Evolutionary conservation across 2,113 vertebrate genomes (phyloP).

Genomic region (Perca schrenkii): DNA sequence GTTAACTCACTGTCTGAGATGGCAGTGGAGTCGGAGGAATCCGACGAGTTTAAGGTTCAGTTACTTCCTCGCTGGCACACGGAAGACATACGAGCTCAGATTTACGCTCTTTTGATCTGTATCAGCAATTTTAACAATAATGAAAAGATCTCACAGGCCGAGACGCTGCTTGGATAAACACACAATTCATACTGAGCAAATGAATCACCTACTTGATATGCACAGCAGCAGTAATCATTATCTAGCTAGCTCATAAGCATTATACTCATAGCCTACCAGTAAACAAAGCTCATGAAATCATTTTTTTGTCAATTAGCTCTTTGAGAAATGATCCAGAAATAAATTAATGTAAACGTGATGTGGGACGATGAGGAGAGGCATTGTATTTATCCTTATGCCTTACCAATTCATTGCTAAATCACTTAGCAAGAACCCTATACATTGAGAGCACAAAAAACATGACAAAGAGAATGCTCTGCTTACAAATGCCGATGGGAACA

Average conservation of each 20-base stretch:
- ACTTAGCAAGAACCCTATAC: slow-evolving; percentile 13
- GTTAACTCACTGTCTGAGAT: slow-evolving; percentile 20
- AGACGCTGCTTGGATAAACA: slow-evolving; percentile 61
- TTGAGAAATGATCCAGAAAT: slow-evolving; percentile 54
- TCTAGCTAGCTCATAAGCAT: slow-evolving; percentile 64
- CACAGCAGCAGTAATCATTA: slow-evolving; percentile 65
- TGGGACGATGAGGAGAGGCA: slow-evolving; percentile 7
- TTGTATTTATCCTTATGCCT: slow-evolving; percentile 42
- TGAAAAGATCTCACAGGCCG: slow-evolving; percentile 37
- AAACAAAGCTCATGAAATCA: slow-evolving; percentile 71
- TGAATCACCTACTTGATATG: slow-evolving; percentile 69
- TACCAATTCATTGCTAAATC: slow-evolving; percentile 7
- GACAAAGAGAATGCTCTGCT: slow-evolving; percentile 9
- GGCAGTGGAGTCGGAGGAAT: slow-evolving; percentile 1
- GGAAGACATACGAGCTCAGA: slow-evolving; percentile 14
- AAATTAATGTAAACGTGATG: slow-evolving; percentile 30
- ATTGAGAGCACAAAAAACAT: background rate
- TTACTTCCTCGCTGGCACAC: slow-evolving; percentile 5
- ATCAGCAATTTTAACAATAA: slow-evolving; percentile 61
- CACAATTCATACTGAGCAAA: slow-evolving; percentile 60
- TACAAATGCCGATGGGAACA: slow-evolving; percentile 32
- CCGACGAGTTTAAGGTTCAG: slow-evolving; percentile 11
- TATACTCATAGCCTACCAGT: slow-evolving; percentile 54
- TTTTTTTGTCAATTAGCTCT: slow-evolving; percentile 72
- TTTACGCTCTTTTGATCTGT: slow-evolving; percentile 55